phyloP scores from a whole-genome alignment of 1,140 invertebrate species.

The Pantala flavescens region DNA sequence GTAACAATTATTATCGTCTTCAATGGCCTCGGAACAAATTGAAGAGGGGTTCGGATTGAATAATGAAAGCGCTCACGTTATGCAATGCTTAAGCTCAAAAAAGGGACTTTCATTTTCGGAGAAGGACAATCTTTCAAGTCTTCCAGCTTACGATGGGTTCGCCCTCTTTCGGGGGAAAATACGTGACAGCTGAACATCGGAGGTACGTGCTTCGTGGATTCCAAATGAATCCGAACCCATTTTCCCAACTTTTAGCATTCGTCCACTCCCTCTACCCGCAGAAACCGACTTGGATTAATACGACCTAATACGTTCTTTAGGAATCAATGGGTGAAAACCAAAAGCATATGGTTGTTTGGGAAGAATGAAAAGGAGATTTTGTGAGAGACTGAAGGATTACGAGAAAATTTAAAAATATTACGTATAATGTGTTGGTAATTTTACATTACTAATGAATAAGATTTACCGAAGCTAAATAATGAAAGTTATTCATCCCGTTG shows the following conservation, averaged over 20 bases:
- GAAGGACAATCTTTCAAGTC: slow-evolving; percentile 9
- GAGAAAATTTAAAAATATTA: too few relatives aligned
- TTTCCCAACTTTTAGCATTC: neutral
- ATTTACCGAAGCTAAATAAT: too few relatives aligned
- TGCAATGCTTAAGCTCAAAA: neutral
- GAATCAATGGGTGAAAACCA: neutral
- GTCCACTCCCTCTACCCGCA: neutral
- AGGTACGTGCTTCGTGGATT: neutral
- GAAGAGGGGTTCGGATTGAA: neutral
- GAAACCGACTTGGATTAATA: neutral
- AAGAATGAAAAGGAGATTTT: too few relatives aligned
- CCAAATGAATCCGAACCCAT: neutral
- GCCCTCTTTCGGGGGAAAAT: slow-evolving; percentile 2
- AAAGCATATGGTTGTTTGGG: neutral
- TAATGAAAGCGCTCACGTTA: neutral
- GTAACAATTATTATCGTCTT: too few relatives aligned
- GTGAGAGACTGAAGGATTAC: too few relatives aligned
- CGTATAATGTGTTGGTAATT: too few relatives aligned
- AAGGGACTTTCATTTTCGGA: neutral
- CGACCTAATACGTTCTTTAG: neutral
- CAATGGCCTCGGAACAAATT: too few relatives aligned
- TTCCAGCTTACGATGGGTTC: neutral
- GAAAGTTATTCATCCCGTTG: too few relatives aligned
- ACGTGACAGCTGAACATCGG: neutral
- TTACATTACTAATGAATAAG: too few relatives aligned